Base-by-base conservation (phyloP, 1,140 invertebrate species). In the Calliphora vicina region DNA sequence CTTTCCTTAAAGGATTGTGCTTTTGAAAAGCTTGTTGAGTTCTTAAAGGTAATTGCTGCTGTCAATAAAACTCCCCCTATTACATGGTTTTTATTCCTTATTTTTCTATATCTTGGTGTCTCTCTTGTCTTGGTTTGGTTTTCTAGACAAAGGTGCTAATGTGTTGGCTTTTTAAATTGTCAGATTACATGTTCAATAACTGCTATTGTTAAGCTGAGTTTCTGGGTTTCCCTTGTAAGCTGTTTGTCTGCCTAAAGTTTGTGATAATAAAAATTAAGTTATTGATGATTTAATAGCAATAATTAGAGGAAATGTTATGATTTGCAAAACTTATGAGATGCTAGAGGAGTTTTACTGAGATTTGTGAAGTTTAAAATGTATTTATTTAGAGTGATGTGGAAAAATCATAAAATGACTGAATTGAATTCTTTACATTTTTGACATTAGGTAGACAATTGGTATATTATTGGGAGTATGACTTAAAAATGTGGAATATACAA, bases 61-160 rank as follows among this genome's bases (percentile, higher is more conserved):
- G 87, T 88, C 87, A 88, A 88, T 88, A 88, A 88, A 88, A 88
- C 87, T 88, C 87, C 87, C 87, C 87, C 87, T 85, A 88, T 85
- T 87, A 87, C 84, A 86, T 84, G 87, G 86, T 85, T 85, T 86
- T 84, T 84, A 82, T 26, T 29, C 42, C 85, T 72, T n/a, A n/a
- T n/a, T n/a, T n/a, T n/a, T n/a, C n/a, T n/a, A n/a, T n/a, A n/a
- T n/a, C n/a, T n/a, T n/a, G n/a, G n/a, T n/a, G n/a, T n/a, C n/a
- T 15, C 83, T 73, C n/a, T 5, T 57, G 27, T 9, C 4, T n/a
- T 25, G 82, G 76, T 20, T 78, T 67, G 3, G 10, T 50, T 50
- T 50, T 50, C 74, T 42, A 35, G 81, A 81, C 42, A 61, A 57
- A 61, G 45, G 80, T 57, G 80, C 45, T 61, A 81, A 81, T 61